Evolutionary conservation across 2,113 vertebrate species (phyloP), one percentile per base, ranked within the genome.

Genomic region (Hemichromis elongatus): DNA sequence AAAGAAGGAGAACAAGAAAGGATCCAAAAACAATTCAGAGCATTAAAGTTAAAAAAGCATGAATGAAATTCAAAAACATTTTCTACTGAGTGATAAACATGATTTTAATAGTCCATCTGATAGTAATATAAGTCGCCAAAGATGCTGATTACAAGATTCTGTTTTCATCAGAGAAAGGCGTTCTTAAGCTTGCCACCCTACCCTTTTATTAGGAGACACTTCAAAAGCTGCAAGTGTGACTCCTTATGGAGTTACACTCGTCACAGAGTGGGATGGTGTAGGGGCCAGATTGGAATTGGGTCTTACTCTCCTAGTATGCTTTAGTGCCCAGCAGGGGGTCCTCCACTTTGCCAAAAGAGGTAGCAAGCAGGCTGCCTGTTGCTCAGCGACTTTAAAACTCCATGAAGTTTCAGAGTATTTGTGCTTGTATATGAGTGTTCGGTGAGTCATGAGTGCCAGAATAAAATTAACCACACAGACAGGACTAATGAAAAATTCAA

Each of bases 391-490:
- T 92, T 86, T 7, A 14, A 90, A 88, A 89, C 77, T 77, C 50
- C 57, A 42, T 82, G 61, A 83, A 84, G 73, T 79, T 86, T 86
- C 80, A 45, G 79, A 83, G 50, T 85, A 75, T 87, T 88, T 88
- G 77, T 19, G 28, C 52, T 77, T 63, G 45, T 56, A 84, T 82
- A n/a, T 73, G 75, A 77, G 83, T 84, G 86, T 80, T 80, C 35
- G 24, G 77, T 89, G 82, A 91, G 78, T 90, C 88, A 90, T 70
- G 79, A 89, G 79, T 85, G 77, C 78, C 70, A 61, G 78, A 66
- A 82, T 59, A 84, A 90, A 91, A 94, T 91, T 80, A 92, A 92
- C 56, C 84, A 81, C 78, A 86, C 84, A 91, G 89, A 91, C 56
- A 80, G 5, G 18, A 50, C 85, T 91, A 88, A 93, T 90, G 81